A percentile compares a stretch with the other conserved stretches of the same genome.
These are phyloP conservation scores for Ispidina lecontei DNA, from an alignment of 2,797 vertebrate species.

Conservation along the genomic window DNA sequence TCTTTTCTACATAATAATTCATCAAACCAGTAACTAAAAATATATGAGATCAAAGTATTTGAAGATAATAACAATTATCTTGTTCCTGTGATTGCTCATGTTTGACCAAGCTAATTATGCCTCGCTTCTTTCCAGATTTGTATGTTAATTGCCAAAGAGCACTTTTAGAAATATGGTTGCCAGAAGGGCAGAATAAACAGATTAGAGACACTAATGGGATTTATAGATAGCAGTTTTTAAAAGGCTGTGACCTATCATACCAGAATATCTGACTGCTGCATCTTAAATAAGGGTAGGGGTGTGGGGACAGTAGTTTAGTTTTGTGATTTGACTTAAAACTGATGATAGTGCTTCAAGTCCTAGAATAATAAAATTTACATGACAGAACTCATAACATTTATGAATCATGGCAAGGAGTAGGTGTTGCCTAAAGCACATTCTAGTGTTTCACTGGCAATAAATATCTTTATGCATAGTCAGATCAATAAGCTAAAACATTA, in stretches of 20 bases:
- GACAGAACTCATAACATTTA: not conserved
- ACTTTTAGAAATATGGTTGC: not conserved
- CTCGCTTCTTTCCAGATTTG: not conserved
- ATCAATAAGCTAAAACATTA: not conserved
- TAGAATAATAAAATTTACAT: not conserved
- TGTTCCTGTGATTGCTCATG: not conserved
- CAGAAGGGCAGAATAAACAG: not conserved
- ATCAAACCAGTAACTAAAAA: not conserved
- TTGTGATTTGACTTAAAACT: not conserved
- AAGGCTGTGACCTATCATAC: not conserved
- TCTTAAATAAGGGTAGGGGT: not conserved
- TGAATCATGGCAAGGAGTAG: not conserved
- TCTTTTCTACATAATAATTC: not conserved
- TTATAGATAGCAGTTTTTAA: not conserved
- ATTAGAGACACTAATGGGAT: not conserved
- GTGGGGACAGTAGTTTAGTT: not conserved
- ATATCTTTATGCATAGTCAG: not conserved
- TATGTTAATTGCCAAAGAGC: not conserved
- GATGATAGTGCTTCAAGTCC: not conserved
- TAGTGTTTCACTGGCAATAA: not conserved
- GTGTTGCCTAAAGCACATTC: not conserved
- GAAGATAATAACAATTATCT: not conserved
- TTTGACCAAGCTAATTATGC: constrained; percentile 1
- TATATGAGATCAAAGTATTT: not conserved
- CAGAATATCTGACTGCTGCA: not conserved